These are phyloP conservation scores for Heliothis peltigera DNA, from an alignment of 2,888 invertebrate genomes.

Conservation along the genomic window DNA sequence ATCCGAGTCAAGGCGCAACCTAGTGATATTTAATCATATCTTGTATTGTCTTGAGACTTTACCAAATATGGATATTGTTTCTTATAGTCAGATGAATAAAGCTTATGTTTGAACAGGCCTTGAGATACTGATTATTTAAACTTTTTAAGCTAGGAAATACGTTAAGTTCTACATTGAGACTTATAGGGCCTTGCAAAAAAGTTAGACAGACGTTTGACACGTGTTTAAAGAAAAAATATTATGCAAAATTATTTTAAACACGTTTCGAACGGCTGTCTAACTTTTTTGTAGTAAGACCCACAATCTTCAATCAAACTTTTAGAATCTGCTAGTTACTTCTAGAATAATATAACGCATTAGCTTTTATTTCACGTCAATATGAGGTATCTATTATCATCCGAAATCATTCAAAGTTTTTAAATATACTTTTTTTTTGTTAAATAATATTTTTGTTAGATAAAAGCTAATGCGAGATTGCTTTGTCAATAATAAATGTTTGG, in stretches of 20 bases:
- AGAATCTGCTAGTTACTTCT: too few relatives aligned
- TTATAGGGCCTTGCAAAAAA: too few relatives aligned
- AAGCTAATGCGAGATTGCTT: not conserved
- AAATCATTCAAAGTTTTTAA: too few relatives aligned
- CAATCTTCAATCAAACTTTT: too few relatives aligned
- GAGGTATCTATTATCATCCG: not conserved
- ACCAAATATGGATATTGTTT: not conserved
- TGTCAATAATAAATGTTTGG: not conserved
- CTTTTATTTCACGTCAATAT: not conserved
- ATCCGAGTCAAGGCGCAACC: constrained; percentile 47
- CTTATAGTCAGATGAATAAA: constrained; percentile 9
- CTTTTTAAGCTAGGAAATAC: not conserved
- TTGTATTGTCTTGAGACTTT: constrained; percentile 22
- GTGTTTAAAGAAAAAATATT: too few relatives aligned
- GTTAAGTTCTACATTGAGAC: not conserved
- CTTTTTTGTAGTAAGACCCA: too few relatives aligned
- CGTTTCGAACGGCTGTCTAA: too few relatives aligned
- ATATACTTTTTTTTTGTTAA: too few relatives aligned
- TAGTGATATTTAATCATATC: constrained; percentile 45
- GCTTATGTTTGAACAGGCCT: constrained; percentile 43
- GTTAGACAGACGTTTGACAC: too few relatives aligned
- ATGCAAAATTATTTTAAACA: too few relatives aligned
- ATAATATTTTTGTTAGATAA: not conserved
- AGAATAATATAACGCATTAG: not conserved
- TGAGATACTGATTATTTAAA: not conserved